phyloP scores from a whole-genome alignment of 2,113 vertebrate species.

The Eptatretus burgeri region DNA sequence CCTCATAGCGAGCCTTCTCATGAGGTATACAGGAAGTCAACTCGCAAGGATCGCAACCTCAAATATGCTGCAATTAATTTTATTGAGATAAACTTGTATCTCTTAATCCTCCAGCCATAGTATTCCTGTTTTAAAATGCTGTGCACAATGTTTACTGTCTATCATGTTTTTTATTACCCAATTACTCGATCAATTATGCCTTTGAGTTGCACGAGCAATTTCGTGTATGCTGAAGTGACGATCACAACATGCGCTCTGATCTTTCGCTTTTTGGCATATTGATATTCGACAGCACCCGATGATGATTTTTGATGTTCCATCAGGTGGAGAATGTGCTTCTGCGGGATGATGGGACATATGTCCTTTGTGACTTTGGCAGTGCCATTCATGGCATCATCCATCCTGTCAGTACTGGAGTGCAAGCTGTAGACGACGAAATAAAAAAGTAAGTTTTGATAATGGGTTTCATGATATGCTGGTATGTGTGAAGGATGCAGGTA shows the following conservation, averaged over 20 bases:
- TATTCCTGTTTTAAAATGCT: too few species aligned
- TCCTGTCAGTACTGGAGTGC: slow-evolving; percentile 64
- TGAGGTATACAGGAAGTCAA: too few species aligned
- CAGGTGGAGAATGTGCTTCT: slow-evolving; percentile 90
- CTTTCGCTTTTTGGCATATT: not conserved
- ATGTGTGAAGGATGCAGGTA: not conserved
- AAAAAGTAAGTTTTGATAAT: slow-evolving; percentile 37
- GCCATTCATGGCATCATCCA: slow-evolving; percentile 61
- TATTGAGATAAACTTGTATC: too few species aligned
- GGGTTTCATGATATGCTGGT: not conserved
- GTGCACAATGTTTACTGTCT: too few species aligned
- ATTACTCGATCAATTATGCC: too few species aligned
- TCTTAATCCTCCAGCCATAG: too few species aligned
- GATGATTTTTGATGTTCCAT: slow-evolving; percentile 11
- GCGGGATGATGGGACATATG: slow-evolving; percentile 61
- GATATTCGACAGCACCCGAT: not conserved
- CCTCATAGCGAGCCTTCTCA: too few species aligned
- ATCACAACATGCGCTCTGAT: not conserved
- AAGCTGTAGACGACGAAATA: slow-evolving; percentile 78
- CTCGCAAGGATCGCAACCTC: too few species aligned
- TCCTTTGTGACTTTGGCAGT: slow-evolving; percentile 88
- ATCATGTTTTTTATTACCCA: too few species aligned
- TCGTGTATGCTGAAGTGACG: not conserved
- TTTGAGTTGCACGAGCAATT: too few species aligned
- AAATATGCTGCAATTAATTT: too few species aligned